Conservation (phyloP, 2,888 invertebrate genomes). For the Achlya flavicornis region DNA sequence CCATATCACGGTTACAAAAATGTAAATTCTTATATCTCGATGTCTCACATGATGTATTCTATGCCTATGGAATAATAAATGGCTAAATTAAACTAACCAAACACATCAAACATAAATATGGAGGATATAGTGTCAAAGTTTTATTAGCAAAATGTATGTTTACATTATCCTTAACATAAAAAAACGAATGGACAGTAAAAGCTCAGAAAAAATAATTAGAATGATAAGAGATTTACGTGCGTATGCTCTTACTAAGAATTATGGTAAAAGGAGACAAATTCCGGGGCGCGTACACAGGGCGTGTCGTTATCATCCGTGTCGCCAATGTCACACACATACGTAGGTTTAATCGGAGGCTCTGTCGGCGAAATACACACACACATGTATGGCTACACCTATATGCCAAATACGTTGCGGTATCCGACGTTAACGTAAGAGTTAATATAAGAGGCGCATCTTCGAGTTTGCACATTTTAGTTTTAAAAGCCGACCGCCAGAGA, state of each 20-base stretch:
- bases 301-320: slow-evolving; percentile 50
- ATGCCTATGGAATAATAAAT: slow-evolving; percentile 44
- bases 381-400: slow-evolving; percentile 59
- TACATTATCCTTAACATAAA: slow-evolving; percentile 17
- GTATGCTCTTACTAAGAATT: slow-evolving; percentile 30
- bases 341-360: slow-evolving; percentile 46
- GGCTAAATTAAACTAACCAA: slow-evolving; percentile 31
- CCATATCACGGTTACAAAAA: slow-evolving; percentile 36
- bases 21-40: slow-evolving; percentile 35
- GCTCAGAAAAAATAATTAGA: slow-evolving; percentile 29
- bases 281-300: slow-evolving; percentile 38
- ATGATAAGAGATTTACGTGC: slow-evolving; percentile 43
- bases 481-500: slow-evolving; percentile 74
- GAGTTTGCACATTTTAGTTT: slow-evolving; percentile 82
- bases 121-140: slow-evolving; percentile 1
- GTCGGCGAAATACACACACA: slow-evolving; percentile 71
- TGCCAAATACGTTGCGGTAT: slow-evolving; percentile 82
- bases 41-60: slow-evolving; percentile 37
- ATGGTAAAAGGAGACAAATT: slow-evolving; percentile 53
- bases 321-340: slow-evolving; percentile 47
- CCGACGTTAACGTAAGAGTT: slow-evolving; percentile 80
- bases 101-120: slow-evolving; percentile 16
- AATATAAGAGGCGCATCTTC: slow-evolving; percentile 83
- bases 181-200: slow-evolving; percentile 30
- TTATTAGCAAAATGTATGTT: not conserved